Evolutionary conservation across 2,797 vertebrate species (phyloP).

Genomic region (Zenarchopterus dispar): DNA sequence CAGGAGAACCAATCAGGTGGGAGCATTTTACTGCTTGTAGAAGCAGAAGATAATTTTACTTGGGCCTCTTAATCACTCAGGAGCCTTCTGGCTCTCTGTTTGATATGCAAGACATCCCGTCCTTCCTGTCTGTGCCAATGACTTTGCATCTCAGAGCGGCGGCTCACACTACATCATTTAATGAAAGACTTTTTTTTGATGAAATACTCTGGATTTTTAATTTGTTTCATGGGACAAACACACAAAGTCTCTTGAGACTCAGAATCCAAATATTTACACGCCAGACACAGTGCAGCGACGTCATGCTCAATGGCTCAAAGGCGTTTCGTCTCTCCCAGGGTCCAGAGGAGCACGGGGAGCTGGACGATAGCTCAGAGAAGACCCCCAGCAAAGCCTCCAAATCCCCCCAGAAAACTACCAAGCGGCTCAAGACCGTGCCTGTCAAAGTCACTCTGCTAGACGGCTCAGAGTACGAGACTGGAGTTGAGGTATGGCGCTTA

Average conservation of each 20-base stretch:
- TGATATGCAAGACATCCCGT: slow-evolving; percentile 66
- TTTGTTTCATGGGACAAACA: slow-evolving; percentile 30
- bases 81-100: slow-evolving; percentile 54
- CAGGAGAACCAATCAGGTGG: slow-evolving; percentile 86
- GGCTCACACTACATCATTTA: slow-evolving; percentile 35
- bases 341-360: slow-evolving; percentile 88
- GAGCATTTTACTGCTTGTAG: slow-evolving; percentile 54
- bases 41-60: slow-evolving; percentile 68
- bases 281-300: slow-evolving; percentile 10
- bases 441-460: slow-evolving; percentile 93
- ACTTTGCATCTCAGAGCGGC: slow-evolving; percentile 51
- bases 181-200: slow-evolving; percentile 35
- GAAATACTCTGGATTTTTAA: slow-evolving; percentile 30
- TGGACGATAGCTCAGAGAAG: slow-evolving; percentile 92
- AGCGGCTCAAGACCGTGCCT: slow-evolving; percentile 90
- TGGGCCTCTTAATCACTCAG: slow-evolving; percentile 60
- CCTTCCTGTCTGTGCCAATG: slow-evolving; percentile 38
- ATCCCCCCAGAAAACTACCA: slow-evolving; percentile 93
- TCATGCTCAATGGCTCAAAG: slow-evolving; percentile 14
- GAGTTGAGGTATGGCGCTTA: slow-evolving; percentile 88
- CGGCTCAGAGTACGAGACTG: slow-evolving; percentile 90
- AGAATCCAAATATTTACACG: slow-evolving; percentile 25
- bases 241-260: slow-evolving; percentile 9
- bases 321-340: slow-evolving; percentile 64
- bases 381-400: slow-evolving; percentile 96